These are phyloP conservation scores for Panthera tigris DNA, from an alignment of 2,113 vertebrate genomes.

Conservation along the genomic window DNA sequence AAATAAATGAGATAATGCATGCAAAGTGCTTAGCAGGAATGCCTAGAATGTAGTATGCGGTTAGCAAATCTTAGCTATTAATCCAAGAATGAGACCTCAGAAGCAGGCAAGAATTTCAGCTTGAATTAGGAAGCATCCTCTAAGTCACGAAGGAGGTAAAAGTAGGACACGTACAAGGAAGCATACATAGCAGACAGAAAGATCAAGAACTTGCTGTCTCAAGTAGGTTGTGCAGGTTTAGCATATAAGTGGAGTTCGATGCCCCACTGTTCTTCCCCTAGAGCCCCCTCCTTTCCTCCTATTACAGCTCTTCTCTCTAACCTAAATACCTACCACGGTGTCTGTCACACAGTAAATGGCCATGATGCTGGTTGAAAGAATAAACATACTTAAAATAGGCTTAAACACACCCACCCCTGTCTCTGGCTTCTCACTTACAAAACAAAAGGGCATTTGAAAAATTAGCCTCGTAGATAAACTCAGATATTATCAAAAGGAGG, in stretches of 20 bases:
- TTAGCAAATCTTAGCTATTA: slow-evolving; percentile 22
- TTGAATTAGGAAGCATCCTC: slow-evolving; percentile 23
- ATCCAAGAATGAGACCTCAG: slow-evolving; percentile 11
- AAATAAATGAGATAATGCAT: slow-evolving; percentile 1
- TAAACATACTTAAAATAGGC: slow-evolving; percentile 20
- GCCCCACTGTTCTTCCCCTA: background rate
- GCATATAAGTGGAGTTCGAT: background rate
- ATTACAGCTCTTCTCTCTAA: background rate
- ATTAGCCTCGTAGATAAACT: slow-evolving; percentile 16
- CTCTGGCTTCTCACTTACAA: slow-evolving; percentile 30
- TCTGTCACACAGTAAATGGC: background rate
- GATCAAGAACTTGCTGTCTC: background rate
- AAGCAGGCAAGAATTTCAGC: slow-evolving; percentile 33
- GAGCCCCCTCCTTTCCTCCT: background rate
- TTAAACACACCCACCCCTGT: slow-evolving; percentile 17
- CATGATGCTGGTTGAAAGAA: slow-evolving; percentile 26
- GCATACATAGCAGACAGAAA: background rate
- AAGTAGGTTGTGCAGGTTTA: background rate
- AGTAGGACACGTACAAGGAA: slow-evolving; percentile 21
- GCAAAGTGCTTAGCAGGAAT: slow-evolving; percentile 19
- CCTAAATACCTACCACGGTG: background rate
- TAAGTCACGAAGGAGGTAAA: background rate
- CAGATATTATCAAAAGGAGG: slow-evolving; percentile 23
- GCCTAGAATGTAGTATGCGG: background rate
- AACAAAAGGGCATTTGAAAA: slow-evolving; percentile 41